Conservation (phyloP, 2,113 vertebrate genomes). For the Chaetorhynchus papuensis region DNA sequence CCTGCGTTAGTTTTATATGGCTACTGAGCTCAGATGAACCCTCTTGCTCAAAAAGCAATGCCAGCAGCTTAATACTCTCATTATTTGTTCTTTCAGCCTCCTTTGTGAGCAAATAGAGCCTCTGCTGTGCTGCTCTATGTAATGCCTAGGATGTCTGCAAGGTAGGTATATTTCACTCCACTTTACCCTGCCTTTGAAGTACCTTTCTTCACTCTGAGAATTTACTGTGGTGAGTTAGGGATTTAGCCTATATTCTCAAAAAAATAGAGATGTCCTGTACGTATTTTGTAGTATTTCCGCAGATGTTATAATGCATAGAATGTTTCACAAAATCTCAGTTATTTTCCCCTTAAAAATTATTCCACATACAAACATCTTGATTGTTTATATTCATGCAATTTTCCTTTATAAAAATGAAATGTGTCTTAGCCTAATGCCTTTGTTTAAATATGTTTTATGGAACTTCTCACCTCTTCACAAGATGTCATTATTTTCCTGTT, state of each 20-base stretch:
- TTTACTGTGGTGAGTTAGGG: neutral
- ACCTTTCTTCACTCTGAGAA: neutral
- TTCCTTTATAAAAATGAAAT: neutral
- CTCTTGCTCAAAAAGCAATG: neutral
- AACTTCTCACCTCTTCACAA: neutral
- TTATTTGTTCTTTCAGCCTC: neutral
- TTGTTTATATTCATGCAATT: neutral
- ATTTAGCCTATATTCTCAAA: neutral
- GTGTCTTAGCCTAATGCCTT: neutral
- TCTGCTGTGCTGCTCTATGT: neutral
- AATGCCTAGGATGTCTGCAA: neutral
- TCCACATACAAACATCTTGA: neutral
- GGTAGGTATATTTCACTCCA: neutral
- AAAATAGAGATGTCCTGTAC: neutral
- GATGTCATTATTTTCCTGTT: neutral
- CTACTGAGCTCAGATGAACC: neutral
- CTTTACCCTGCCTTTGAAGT: neutral
- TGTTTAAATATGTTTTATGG: neutral
- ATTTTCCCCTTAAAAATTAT: neutral
- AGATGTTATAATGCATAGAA: neutral
- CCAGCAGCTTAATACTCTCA: neutral
- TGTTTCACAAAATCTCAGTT: neutral
- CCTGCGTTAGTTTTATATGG: neutral
- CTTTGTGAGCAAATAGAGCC: neutral
- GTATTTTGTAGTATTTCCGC: neutral